phyloP scores from a whole-genome alignment of 1,140 invertebrate species.

The Ylistrum balloti region DNA sequence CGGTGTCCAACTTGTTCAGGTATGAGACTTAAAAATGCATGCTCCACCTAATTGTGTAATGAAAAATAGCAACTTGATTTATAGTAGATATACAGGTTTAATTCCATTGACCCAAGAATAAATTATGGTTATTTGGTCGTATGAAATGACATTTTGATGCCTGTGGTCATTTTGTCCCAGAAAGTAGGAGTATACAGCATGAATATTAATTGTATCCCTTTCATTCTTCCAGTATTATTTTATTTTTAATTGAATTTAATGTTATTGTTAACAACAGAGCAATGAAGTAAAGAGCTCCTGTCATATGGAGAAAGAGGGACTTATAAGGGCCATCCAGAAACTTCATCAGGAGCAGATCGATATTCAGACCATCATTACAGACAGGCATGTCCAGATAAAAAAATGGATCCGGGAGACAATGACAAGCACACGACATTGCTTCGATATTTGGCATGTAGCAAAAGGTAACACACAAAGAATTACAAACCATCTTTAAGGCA shows the following conservation, averaged over 20 bases:
- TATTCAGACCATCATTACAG: not conserved
- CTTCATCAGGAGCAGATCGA: not conserved
- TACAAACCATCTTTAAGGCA: no score
- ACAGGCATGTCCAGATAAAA: conserved; percentile 43
- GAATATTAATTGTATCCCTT: no score
- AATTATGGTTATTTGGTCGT: no score
- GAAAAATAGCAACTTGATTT: no score
- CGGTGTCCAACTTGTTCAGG: conserved; percentile 62
- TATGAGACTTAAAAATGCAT: not conserved
- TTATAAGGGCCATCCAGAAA: not conserved
- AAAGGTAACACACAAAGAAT: conserved; percentile 44
- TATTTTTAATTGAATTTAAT: no score
- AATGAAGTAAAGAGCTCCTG: not conserved
- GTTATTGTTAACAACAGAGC: not conserved
- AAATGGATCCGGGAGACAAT: conserved; percentile 34
- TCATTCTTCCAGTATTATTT: no score
- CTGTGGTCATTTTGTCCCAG: no score
- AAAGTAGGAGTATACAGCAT: no score
- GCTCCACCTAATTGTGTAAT: no score
- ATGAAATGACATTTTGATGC: no score
- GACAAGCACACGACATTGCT: not conserved
- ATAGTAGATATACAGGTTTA: no score
- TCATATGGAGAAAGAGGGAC: conserved; percentile 5
- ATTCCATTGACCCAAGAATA: no score
- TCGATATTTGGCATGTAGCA: conserved; percentile 41